Evolutionary conservation across 1,140 invertebrate genomes (phyloP).

Genomic region (Drosophila obscura): DNA sequence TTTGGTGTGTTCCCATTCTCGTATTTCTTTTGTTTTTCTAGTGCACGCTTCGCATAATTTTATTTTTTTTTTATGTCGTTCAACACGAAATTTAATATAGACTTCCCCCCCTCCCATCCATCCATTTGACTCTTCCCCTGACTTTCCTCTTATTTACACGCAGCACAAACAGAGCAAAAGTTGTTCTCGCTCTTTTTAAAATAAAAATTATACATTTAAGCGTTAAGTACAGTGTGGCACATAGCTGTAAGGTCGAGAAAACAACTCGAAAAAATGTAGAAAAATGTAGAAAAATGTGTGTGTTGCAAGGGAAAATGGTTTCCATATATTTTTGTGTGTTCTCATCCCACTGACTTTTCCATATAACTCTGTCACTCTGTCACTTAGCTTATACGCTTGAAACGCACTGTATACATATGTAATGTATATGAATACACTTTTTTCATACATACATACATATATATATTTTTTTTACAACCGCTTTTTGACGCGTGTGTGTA

Average conservation of each 20-base stretch:
- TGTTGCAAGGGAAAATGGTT: too few relatives aligned
- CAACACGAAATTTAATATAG: conserved; percentile 79
- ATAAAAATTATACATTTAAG: conserved; percentile 69
- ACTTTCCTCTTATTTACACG: conserved; percentile 55
- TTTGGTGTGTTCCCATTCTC: conserved; percentile 31
- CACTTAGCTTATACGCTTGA: conserved; percentile 8
- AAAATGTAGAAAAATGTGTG: too few relatives aligned
- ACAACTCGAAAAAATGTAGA: too few relatives aligned
- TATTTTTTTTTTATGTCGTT: conserved; percentile 39
- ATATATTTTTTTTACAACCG: conserved; percentile 15
- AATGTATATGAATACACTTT: conserved; percentile 16
- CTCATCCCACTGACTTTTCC: too few relatives aligned
- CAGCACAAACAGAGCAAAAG: conserved; percentile 35
- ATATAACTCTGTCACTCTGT: not conserved
- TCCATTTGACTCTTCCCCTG: conserved; percentile 10
- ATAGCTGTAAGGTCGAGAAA: not conserved
- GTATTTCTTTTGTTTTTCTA: conserved; percentile 67
- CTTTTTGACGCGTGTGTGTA: conserved; percentile 18
- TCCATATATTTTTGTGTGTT: too few relatives aligned
- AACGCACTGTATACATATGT: conserved; percentile 9
- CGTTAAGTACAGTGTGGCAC: conserved; percentile 10
- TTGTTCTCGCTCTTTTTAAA: conserved; percentile 50
- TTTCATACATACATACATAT: conserved; percentile 5
- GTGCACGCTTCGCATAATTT: conserved; percentile 71
- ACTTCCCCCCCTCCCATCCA: not conserved